phyloP scores from a whole-genome alignment of 2,888 invertebrate genomes.

The Copidosoma aretas region DNA sequence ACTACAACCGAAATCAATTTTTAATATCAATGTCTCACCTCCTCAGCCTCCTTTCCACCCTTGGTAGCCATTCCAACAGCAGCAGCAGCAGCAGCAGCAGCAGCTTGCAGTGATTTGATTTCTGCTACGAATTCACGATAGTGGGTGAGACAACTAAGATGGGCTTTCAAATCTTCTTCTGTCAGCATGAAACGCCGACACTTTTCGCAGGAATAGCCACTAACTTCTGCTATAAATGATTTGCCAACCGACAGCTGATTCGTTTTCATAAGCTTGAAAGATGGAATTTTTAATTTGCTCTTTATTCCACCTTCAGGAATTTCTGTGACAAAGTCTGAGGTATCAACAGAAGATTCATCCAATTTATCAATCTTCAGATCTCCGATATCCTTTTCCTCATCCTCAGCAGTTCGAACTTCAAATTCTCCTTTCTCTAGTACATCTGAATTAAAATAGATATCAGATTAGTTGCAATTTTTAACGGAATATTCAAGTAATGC shows the following conservation, averaged over 20 bases:
- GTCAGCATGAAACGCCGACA: conserved; percentile 59
- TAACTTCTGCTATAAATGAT: conserved; percentile 57
- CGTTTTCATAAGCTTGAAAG: conserved; percentile 57
- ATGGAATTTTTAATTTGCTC: conserved; percentile 56
- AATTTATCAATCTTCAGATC: conserved; percentile 59
- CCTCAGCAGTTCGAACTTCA: conserved; percentile 66
- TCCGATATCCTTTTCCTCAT: conserved; percentile 65
- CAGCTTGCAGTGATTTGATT: conserved; percentile 52
- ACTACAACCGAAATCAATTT: neutral
- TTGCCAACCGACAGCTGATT: conserved; percentile 55
- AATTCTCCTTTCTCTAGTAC: conserved; percentile 60
- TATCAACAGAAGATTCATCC: conserved; percentile 48
- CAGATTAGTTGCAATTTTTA: neutral
- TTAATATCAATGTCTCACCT: conserved; percentile 42
- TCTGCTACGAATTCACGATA: conserved; percentile 58
- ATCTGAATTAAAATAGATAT: conserved; percentile 45
- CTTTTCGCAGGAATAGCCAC: conserved; percentile 59
- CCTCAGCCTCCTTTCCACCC: conserved; percentile 46
- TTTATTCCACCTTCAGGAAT: conserved; percentile 51
- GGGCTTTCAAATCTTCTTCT: conserved; percentile 57
- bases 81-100: conserved; percentile 46
- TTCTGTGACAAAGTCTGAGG: conserved; percentile 55
- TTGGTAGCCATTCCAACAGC: conserved; percentile 44
- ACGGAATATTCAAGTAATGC: no score
- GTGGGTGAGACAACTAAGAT: conserved; percentile 58